Conservation (phyloP, 1,140 invertebrate species). For the Macrotrachela quadricornifera region DNA sequence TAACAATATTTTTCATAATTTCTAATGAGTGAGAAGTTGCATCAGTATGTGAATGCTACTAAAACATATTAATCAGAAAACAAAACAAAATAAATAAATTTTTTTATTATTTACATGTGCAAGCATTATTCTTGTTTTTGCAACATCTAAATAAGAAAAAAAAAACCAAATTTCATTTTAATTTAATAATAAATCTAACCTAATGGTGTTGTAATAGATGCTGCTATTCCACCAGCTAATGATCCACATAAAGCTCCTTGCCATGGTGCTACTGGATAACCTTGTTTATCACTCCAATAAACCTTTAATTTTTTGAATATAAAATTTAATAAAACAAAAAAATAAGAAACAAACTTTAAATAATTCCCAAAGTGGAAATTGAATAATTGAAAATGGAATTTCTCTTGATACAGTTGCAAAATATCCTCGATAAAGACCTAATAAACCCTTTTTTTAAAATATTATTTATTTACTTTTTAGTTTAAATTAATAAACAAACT, state of each 20-base stretch:
- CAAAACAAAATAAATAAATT: background rate
- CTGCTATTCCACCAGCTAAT: slow-evolving; percentile 6
- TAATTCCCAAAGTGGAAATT: slow-evolving; percentile 82
- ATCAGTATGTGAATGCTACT: background rate
- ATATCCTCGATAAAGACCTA: slow-evolving; percentile 70
- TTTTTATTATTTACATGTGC: background rate
- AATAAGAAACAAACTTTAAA: slow-evolving; percentile 38
- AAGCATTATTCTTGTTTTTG: slow-evolving; percentile 4
- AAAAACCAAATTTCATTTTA: too few relatives aligned
- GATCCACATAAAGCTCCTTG: slow-evolving; percentile 4
- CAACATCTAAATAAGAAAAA: background rate
- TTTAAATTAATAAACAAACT: too few relatives aligned
- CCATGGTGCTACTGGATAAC: background rate
- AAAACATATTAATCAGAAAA: background rate
- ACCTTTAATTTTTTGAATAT: too few relatives aligned
- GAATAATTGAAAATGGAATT: slow-evolving; percentile 78
- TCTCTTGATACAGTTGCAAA: slow-evolving; percentile 67
- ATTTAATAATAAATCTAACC: too few relatives aligned
- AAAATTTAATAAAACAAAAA: too few relatives aligned
- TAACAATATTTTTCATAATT: background rate
- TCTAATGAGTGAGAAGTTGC: background rate
- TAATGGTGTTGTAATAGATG: slow-evolving; percentile 2
- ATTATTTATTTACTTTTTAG: too few relatives aligned
- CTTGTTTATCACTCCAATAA: too few relatives aligned
- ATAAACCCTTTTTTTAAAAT: slow-evolving; percentile 19